Conservation (phyloP, 2,113 vertebrate genomes). For the Hiodon tergisus region DNA sequence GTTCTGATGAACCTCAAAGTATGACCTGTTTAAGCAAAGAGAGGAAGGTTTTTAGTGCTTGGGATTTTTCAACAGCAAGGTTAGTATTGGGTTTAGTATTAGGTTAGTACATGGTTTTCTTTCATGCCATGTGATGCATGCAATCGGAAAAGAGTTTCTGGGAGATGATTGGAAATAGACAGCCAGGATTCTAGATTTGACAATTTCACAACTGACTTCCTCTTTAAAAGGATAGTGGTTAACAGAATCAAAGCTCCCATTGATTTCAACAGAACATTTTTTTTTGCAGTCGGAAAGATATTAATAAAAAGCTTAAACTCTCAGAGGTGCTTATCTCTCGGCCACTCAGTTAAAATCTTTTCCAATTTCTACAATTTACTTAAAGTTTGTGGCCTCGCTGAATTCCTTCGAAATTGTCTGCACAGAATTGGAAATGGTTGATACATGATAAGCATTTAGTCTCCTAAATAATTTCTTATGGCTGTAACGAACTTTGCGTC, state of each 20-base stretch:
- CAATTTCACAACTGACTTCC: slow-evolving; percentile 74
- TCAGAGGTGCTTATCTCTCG: slow-evolving; percentile 61
- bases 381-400: not conserved
- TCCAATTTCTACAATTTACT: slow-evolving; percentile 63
- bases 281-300: slow-evolving; percentile 63
- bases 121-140: slow-evolving; percentile 45
- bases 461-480: slow-evolving; percentile 31
- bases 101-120: slow-evolving; percentile 41
- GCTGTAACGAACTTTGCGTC: slow-evolving; percentile 34
- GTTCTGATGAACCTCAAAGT: slow-evolving; percentile 52
- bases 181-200: slow-evolving; percentile 58
- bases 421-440: slow-evolving; percentile 7
- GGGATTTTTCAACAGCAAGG: slow-evolving; percentile 45
- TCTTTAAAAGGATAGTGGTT: slow-evolving; percentile 64
- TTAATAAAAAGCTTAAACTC: slow-evolving; percentile 68
- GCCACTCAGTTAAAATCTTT: slow-evolving; percentile 63
- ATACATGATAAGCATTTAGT: not conserved
- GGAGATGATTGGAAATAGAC: slow-evolving; percentile 52
- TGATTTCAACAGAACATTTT: slow-evolving; percentile 57
- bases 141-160: slow-evolving; percentile 30
- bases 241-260: slow-evolving; percentile 65
- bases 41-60: slow-evolving; percentile 52
- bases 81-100: slow-evolving; percentile 50
- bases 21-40: slow-evolving; percentile 48
- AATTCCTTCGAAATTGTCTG: not conserved